Base-by-base conservation (phyloP, 2,888 invertebrate genomes). In the Hemithea aestivaria region DNA sequence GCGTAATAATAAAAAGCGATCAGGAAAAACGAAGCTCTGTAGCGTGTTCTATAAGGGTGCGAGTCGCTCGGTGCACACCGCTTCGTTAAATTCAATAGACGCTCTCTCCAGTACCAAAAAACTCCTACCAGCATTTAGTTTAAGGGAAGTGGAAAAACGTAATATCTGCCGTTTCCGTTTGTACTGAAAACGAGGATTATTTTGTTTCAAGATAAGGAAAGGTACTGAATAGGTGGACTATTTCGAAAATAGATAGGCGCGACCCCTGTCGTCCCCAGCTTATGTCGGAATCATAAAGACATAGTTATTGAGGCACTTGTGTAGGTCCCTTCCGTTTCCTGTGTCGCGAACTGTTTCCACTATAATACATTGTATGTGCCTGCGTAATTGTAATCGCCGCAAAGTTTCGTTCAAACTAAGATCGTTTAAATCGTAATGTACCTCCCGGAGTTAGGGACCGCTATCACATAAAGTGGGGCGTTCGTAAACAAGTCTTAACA, bases 401-500 rank as follows among this genome's bases (percentile, higher is more conserved):
- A 36, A 44, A 62, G 60, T 65, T 62, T 64, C 60, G 62, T 62
- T 63, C 43, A 35, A 72, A 73, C 68, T 64, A 59, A 59, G 62
- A 65, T 66, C 64, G 61, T 69, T 72, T 62, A 61, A 70, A 65
- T 62, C 70, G 68, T 63, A 54, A 67, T 66, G 65, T 56, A 60
- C 53, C 56, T 56, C 45, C 53, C 58, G 41, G 66, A 73, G 65
- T 73, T 70, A 56, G 61, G 56, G 69, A 68, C 72, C 63, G 66
- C 70, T 69, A 68, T 72, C 73, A 72, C 76, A 73, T 77, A 79
- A 77, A 78, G 71, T 73, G 70, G 44, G 74, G 69, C 67, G 74
- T 72, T 66, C 68, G 70, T 77, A 77, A 77, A 77, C 77, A 78
- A 81, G 74, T 75, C 75, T 73, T 73, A 77, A 75, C 75, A 78